A percentile compares a stretch with the other conserved stretches of the same genome.
phyloP scores from a whole-genome alignment of 2,888 invertebrate species.

The Lithosia quadra region DNA sequence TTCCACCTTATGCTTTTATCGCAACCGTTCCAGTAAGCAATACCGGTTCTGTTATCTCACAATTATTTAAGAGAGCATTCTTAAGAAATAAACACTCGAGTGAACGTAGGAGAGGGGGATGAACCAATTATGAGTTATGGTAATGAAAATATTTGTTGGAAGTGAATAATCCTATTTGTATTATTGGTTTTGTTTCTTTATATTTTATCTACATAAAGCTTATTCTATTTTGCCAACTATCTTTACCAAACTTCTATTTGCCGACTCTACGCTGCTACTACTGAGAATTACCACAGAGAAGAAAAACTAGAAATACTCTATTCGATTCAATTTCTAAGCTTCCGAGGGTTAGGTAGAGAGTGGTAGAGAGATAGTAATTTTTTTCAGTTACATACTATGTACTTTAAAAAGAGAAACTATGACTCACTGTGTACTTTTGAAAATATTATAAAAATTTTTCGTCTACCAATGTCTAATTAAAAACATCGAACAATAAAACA shows the following conservation, averaged over 20 bases:
- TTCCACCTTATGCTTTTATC: constrained; percentile 82
- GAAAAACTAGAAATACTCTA: too few relatives aligned
- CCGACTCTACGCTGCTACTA: too few relatives aligned
- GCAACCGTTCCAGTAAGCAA: constrained; percentile 77
- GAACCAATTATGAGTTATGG: constrained; percentile 52
- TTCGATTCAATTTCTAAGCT: too few relatives aligned
- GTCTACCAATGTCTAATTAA: background rate
- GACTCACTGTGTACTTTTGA: too few relatives aligned
- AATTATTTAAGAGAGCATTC: constrained; percentile 79
- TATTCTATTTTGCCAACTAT: too few relatives aligned
- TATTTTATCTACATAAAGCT: too few relatives aligned
- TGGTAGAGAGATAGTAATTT: too few relatives aligned
- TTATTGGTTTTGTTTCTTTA: background rate
- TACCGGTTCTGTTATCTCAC: constrained; percentile 72
- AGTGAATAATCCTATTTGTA: constrained; percentile 1
- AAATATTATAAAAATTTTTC: background rate
- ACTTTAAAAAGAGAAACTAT: too few relatives aligned
- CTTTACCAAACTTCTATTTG: too few relatives aligned
- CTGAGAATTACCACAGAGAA: too few relatives aligned
- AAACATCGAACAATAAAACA: background rate
- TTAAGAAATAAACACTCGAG: constrained; percentile 68
- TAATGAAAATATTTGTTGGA: constrained; percentile 46
- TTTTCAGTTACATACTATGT: too few relatives aligned
- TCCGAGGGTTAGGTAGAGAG: too few relatives aligned
- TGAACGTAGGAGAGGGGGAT: constrained; percentile 39